Evolutionary conservation across 2,888 invertebrate genomes (phyloP), one percentile per base, ranked within the genome.

Genomic region (Bombylius major): DNA sequence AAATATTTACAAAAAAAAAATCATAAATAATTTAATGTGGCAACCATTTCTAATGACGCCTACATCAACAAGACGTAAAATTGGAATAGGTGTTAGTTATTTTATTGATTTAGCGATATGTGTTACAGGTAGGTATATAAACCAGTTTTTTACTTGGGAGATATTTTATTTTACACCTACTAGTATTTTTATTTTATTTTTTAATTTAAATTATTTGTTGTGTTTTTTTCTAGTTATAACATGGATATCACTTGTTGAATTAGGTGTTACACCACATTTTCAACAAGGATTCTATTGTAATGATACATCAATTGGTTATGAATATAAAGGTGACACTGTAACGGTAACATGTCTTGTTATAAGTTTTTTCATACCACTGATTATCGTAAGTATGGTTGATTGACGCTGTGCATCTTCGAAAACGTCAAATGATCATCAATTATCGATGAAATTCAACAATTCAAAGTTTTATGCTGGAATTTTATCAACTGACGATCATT

Each of bases 251-350:
- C 69, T 83, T 23, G 73, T 84, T 47, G 86, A 86, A 70, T 78
- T 81, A 44, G 85, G 84, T 0, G 75, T 79, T 32, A 69, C 86
- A 39, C 85, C 84, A 5, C 79, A 80, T 59, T 76, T 79, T 32
- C 78, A 77, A 56, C 75, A 80, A 53, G 87, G 87, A 9, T 87
- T 84, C 73, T 80, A 75, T 63, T 87, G 87, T 75, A 78, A 81
- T 65, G 88, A 89, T 67, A 83, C 84, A 7, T 77, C 78, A 56
- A 80, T 88, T 65, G 81, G 82, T 0, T 80, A 80, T 70, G 80
- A 80, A 59, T 85, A 79, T 68, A 72, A 70, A 1, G 86, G 87
- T 2, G 87, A 88, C 65, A 85, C 86, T 5, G 76, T 89, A 62
- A 76, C 81, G 54, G 74, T 80, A 58, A 70, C 76, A 1, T 64